Percentiles rank a stretch among this genome's conserved stretches.
These are phyloP conservation scores for Bujurquina vittata DNA, from an alignment of 2,113 vertebrate genomes.

Conservation along the genomic window DNA sequence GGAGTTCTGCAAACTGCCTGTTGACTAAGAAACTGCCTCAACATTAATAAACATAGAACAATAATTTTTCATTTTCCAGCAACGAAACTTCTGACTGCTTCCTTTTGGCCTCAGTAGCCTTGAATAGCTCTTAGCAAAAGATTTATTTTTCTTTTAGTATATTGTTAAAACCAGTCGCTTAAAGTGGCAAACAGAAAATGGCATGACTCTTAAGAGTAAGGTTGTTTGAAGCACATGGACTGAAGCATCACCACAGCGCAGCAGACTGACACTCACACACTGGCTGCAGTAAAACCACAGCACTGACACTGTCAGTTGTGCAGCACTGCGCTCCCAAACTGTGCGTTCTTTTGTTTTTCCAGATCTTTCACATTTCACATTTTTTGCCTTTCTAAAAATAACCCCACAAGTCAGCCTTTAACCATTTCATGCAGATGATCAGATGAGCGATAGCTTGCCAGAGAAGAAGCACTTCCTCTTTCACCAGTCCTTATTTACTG, in stretches of 20 bases:
- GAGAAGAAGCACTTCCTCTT: slow-evolving; percentile 59
- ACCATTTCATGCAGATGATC: slow-evolving; percentile 2
- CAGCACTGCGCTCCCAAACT: not conserved
- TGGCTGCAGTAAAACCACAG: not conserved
- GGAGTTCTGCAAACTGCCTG: slow-evolving; percentile 40
- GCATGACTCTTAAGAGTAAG: not conserved
- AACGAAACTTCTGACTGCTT: not conserved
- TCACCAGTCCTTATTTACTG: slow-evolving; percentile 14
- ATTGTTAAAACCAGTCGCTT: not conserved
- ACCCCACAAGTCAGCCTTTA: not conserved
- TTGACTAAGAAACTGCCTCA: slow-evolving; percentile 61
- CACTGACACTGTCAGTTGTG: not conserved
- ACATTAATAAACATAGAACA: slow-evolving; percentile 26
- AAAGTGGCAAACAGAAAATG: accelerated
- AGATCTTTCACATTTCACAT: not conserved
- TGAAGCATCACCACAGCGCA: not conserved
- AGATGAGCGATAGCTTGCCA: slow-evolving; percentile 19
- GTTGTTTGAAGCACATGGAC: not conserved
- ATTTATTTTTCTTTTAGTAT: not conserved
- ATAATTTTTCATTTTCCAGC: not conserved
- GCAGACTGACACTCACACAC: not conserved
- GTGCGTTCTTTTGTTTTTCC: not conserved
- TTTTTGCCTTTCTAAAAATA: not conserved
- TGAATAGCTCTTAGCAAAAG: not conserved
- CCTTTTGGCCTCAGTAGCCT: not conserved